Evolutionary conservation across 35 echinoderm and acorn worm genomes (phyloP).

Genomic region (Strongylocentrotus purpuratus): DNA sequence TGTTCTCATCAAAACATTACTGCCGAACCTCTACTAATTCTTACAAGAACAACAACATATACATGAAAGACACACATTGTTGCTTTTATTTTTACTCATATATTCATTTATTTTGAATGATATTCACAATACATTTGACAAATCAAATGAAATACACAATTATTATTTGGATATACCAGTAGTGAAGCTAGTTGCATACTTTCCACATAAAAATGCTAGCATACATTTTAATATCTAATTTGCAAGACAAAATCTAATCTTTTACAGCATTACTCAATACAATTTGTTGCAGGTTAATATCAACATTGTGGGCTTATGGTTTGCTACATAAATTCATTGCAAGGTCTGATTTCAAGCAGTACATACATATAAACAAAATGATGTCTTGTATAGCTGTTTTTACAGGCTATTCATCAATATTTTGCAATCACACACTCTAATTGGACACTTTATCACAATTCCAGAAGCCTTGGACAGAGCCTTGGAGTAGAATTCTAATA

Average conservation of each 20-base stretch:
- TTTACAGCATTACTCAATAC: neutral
- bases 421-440: too few species aligned
- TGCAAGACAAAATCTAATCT: neutral
- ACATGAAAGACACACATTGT: neutral
- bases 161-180: neutral
- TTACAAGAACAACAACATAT: neutral
- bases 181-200: neutral
- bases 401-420: too few species aligned
- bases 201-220: neutral
- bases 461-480: too few species aligned
- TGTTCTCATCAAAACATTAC: too few species aligned
- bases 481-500: too few species aligned
- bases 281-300: neutral
- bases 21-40: too few species aligned
- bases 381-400: too few species aligned
- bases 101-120: neutral
- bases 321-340: neutral
- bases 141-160: neutral
- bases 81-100: neutral
- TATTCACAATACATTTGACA: neutral
- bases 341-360: too few species aligned
- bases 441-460: too few species aligned
- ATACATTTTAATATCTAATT: neutral
- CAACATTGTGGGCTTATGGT: neutral
- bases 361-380: too few species aligned